Evolutionary conservation across 1,140 invertebrate species (phyloP), one percentile per base, ranked within the genome.

Genomic region (Lordiphosa mommai): DNA sequence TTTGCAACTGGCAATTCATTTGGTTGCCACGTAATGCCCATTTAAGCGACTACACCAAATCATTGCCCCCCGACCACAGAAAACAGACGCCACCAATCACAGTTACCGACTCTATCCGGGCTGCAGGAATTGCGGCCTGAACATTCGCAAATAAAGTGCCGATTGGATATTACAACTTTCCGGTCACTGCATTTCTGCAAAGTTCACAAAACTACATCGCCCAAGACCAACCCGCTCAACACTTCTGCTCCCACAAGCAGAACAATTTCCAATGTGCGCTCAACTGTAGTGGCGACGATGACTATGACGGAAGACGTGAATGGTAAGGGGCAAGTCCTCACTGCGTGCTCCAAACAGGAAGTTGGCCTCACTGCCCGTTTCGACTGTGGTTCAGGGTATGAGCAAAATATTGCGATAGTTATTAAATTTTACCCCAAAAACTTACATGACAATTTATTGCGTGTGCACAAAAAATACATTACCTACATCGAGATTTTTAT

Each of bases 121-220:
- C 32, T 52, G 9, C 4, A 12, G 17, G 37, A 27, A 29, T 34
- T 6, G n/a, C 12, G 41, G 34, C 16, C 27, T 12, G 51, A 52
- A 40, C 52, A 32, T 57, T 61, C 57, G 66, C 71, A 82, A 82
- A 82, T 82, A 82, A 82, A 82, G 76, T 82, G 76, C 66, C 76
- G 76, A 82, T 82, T 82, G 76, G 76, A 82, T 86, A 85, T 85
- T 85, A 85, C 68, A 73, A 61, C 80, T 85, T 85, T 86, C 82
- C 80, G 80, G 73, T 85, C 73, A 85, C 66, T 82, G 80, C 59
- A 85, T 79, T 82, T 82, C 73, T 74, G 73, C 80, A 79, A 74
- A 85, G 73, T 86, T 86, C 72, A 86, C 76, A 76, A 80, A 79
- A 79, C 74, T 80, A 82, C 60, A 74, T 10, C 47, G 20, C 34